Evolutionary conservation across 1,140 invertebrate genomes (phyloP).

Genomic region (Kradibia gibbosae): DNA sequence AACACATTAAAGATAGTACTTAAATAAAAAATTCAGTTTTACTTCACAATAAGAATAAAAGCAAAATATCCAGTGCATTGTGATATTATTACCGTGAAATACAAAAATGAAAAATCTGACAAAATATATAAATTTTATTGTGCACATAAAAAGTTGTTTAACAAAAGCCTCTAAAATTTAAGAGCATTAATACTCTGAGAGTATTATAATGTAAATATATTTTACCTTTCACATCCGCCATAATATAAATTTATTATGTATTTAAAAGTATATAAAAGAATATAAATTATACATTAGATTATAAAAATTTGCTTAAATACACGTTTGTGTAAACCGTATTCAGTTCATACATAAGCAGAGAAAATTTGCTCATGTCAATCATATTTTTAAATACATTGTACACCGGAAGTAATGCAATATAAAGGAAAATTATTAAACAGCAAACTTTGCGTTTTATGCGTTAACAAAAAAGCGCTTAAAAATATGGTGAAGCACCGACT

Average conservation of each 20-base stretch:
- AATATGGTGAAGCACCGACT: not conserved
- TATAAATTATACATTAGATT: not conserved
- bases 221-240: not conserved
- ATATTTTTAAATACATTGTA: not conserved
- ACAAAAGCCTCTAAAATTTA: not conserved
- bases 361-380: not conserved
- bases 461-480: not conserved
- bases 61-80: too few relatives aligned
- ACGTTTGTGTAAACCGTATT: not conserved
- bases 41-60: too few relatives aligned
- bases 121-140: not conserved
- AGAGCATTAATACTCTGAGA: not conserved
- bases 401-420: not conserved
- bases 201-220: constrained; percentile 2
- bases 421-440: constrained; percentile 2
- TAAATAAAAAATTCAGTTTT: too few relatives aligned
- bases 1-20: too few relatives aligned
- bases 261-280: not conserved
- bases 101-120: not conserved
- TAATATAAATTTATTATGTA: not conserved
- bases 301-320: not conserved
- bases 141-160: not conserved
- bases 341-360: not conserved
- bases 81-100: not conserved
- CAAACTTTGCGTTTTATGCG: not conserved